These are phyloP conservation scores for Myathropa florea DNA, from an alignment of 2,888 invertebrate species.

Conservation along the genomic window DNA sequence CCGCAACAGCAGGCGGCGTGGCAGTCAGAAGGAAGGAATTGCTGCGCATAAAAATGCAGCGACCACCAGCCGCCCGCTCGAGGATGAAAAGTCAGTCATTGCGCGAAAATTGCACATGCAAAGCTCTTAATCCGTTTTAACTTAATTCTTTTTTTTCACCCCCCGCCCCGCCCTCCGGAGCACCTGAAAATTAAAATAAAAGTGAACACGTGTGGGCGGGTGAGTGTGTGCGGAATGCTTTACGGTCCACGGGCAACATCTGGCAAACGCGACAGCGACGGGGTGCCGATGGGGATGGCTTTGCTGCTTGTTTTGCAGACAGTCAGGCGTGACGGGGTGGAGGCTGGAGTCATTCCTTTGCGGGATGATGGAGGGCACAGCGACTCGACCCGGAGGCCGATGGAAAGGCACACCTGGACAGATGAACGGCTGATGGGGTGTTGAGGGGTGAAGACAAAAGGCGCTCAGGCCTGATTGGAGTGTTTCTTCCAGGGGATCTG, in stretches of 20 bases:
- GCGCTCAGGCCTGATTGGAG: conserved; percentile 28
- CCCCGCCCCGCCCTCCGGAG: neutral
- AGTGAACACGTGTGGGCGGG: conserved; percentile 32
- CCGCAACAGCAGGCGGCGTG: neutral
- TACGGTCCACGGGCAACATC: conserved; percentile 49
- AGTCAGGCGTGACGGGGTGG: conserved; percentile 3
- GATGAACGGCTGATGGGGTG: neutral
- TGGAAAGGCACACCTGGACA: neutral
- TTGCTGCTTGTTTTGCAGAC: neutral
- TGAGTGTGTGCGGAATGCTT: neutral
- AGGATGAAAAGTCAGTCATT: conserved; percentile 27
- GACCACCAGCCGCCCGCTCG: neutral
- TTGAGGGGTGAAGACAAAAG: neutral
- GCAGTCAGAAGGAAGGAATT: conserved; percentile 1
- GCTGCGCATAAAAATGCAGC: conserved; percentile 30
- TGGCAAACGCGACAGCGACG: conserved; percentile 12
- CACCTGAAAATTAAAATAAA: conserved; percentile 32
- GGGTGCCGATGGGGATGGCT: neutral
- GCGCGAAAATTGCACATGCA: conserved; percentile 55
- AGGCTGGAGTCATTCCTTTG: neutral
- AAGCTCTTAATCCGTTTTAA: conserved; percentile 68
- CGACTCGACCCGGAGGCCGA: conserved; percentile 14
- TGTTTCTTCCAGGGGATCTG: neutral
- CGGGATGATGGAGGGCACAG: neutral
- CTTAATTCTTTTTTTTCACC: conserved; percentile 25